These are phyloP conservation scores for Lepus europaeus DNA, from an alignment of 2,113 vertebrate species.

Conservation along the genomic window DNA sequence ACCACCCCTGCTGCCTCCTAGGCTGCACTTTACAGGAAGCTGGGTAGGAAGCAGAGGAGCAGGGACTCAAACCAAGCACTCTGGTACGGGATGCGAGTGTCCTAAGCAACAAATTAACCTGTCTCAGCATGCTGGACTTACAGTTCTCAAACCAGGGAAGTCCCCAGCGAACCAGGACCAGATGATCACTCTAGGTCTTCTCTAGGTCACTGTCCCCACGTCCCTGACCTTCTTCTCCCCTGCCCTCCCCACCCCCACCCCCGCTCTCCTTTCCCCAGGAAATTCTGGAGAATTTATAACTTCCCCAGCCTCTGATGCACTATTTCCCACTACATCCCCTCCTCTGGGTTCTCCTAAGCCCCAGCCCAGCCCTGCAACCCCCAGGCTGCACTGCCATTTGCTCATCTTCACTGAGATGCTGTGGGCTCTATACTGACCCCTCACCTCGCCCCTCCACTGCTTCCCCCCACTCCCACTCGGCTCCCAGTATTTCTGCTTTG, in stretches of 20 bases:
- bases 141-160: conserved; percentile 17
- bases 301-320: not conserved
- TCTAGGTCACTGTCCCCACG: not conserved
- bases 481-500: not conserved
- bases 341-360: not conserved
- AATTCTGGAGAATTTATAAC: not conserved
- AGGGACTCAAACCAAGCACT: too few species aligned
- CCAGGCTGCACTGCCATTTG: not conserved
- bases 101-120: too few species aligned
- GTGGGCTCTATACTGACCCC: not conserved
- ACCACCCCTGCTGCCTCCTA: too few species aligned
- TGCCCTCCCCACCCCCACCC: not conserved
- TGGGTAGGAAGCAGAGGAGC: too few species aligned
- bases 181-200: not conserved
- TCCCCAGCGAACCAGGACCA: not conserved
- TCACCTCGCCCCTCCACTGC: not conserved
- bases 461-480: not conserved
- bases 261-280: not conserved
- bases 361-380: not conserved
- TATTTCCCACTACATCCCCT: not conserved
- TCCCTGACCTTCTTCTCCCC: not conserved
- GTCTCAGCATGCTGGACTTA: not conserved
- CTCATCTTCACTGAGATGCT: not conserved
- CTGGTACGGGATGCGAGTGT: too few species aligned
- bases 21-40: too few species aligned